Evolutionary conservation across 2,888 invertebrate species (phyloP).

Genomic region (Watsonalla binaria): DNA sequence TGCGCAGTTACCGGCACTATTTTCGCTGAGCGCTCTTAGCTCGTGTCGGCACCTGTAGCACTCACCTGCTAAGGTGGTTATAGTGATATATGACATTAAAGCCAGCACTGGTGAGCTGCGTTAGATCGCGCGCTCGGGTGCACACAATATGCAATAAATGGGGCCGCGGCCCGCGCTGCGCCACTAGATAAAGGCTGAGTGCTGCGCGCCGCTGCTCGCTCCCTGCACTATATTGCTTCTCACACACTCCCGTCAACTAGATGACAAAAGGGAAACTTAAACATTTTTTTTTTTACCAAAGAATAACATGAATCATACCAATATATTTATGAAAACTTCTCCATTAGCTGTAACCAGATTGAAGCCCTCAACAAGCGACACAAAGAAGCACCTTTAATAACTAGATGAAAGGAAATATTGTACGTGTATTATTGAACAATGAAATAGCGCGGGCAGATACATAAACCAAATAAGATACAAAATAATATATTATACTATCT

Average conservation of each 20-base stretch:
- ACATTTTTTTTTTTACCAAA: too few relatives aligned
- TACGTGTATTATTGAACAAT: neutral
- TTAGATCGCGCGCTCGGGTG: too few relatives aligned
- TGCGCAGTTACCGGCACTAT: too few relatives aligned
- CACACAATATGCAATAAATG: constrained; percentile 8
- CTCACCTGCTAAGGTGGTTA: too few relatives aligned
- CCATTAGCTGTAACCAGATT: neutral
- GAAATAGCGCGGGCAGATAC: too few relatives aligned
- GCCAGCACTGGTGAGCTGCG: too few relatives aligned
- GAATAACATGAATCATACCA: neutral
- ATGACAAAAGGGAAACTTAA: too few relatives aligned
- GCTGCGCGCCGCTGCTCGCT: neutral
- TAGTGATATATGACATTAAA: too few relatives aligned
- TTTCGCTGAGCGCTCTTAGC: too few relatives aligned
- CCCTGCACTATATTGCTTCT: neutral
- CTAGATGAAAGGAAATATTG: neutral
- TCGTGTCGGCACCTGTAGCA: too few relatives aligned
- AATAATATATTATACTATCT: too few relatives aligned
- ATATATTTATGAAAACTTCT: neutral
- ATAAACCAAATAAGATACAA: too few relatives aligned
- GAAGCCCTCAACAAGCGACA: neutral
- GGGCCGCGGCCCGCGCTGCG: constrained; percentile 2
- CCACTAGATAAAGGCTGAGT: neutral
- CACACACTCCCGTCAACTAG: neutral
- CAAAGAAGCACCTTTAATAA: neutral